Evolutionary conservation across 2,113 vertebrate genomes (phyloP).

Genomic region (Struthio camelus): DNA sequence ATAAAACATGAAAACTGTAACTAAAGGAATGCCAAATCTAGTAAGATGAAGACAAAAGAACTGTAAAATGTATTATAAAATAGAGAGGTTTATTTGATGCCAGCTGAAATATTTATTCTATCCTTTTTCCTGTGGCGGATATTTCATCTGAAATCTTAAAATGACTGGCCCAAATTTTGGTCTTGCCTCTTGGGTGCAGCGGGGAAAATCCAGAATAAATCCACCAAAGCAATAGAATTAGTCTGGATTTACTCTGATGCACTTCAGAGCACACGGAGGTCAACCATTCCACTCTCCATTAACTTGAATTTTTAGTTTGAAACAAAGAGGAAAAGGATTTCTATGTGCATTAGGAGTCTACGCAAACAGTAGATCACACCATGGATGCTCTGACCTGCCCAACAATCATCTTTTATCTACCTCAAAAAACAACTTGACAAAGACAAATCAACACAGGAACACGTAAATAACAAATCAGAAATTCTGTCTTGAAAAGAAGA

Average conservation of each 20-base stretch:
- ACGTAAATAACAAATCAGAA: not conserved
- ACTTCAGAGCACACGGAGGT: not conserved
- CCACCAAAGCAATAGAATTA: not conserved
- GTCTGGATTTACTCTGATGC: not conserved
- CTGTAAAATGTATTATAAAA: not conserved
- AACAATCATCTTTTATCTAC: not conserved
- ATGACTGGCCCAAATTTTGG: not conserved
- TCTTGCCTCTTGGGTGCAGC: not conserved
- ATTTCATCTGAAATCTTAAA: not conserved
- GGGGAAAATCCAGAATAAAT: constrained; percentile 11
- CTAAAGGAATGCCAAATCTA: not conserved
- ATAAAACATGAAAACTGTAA: not conserved
- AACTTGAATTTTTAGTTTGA: not conserved
- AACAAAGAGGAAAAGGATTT: not conserved
- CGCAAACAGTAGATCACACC: not conserved
- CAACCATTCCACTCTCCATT: not conserved
- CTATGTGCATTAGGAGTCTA: not conserved
- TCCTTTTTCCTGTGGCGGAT: not conserved
- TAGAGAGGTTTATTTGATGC: not conserved
- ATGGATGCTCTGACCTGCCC: not conserved
- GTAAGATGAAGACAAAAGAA: not conserved
- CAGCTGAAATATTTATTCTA: not conserved
- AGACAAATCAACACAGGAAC: not conserved
- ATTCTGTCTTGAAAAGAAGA: not conserved
- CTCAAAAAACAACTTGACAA: not conserved